Conservation (phyloP, 2,888 invertebrate species). For the Stenoptilia bipunctidactyla region DNA sequence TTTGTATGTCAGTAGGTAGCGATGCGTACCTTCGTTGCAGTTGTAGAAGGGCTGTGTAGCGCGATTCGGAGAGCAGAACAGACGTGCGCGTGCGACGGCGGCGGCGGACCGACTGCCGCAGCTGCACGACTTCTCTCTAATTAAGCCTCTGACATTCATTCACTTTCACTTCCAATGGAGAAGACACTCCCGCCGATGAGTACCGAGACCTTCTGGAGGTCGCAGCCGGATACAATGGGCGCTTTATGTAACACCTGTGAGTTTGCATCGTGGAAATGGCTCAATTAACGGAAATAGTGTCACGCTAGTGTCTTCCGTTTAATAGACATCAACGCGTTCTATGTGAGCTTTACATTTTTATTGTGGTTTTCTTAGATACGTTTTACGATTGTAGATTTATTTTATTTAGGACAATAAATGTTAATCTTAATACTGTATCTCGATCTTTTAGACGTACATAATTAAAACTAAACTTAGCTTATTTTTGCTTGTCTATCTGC, state of each 20-base stretch:
- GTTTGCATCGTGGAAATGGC: not conserved
- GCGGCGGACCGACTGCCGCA: conserved; percentile 62
- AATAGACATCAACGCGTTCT: not conserved
- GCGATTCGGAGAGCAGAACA: conserved; percentile 18
- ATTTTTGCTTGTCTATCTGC: no score
- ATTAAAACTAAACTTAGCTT: no score
- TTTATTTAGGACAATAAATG: no score
- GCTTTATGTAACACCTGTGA: conserved; percentile 27
- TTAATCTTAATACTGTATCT: no score
- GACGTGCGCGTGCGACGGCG: conserved; percentile 24
- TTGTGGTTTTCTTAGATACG: no score
- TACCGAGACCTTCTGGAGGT: conserved; percentile 64
- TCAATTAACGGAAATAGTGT: not conserved
- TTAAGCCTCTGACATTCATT: conserved; percentile 69
- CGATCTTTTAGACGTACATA: no score
- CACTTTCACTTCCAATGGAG: conserved; percentile 70
- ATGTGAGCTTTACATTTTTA: not conserved
- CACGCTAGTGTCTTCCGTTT: not conserved
- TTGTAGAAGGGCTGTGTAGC: conserved; percentile 11
- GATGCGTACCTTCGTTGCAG: conserved; percentile 41
- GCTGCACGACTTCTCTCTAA: conserved; percentile 63
- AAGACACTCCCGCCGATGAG: conserved; percentile 46
- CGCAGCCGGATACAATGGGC: conserved; percentile 49
- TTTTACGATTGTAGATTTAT: no score
- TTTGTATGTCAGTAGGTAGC: conserved; percentile 18